phyloP scores from a whole-genome alignment of 64 coral and sea anemone genomes.

The Stylophora pistillata region DNA sequence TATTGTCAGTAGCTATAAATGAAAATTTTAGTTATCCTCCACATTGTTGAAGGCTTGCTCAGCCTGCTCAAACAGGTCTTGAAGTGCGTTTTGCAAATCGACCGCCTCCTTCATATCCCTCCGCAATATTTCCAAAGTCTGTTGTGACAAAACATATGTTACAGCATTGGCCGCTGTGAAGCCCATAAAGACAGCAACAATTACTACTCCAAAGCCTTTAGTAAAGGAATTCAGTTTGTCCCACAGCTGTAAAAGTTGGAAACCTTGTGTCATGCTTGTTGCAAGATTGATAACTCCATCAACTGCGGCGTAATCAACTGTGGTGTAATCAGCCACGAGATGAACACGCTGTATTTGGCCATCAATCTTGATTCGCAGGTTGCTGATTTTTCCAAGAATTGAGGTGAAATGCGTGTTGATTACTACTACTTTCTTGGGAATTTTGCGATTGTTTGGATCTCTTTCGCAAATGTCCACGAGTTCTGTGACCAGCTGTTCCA shows the following conservation, averaged over 20 bases:
- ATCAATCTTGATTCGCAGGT: constrained; percentile 57
- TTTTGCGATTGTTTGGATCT: neutral
- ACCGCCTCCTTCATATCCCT: constrained; percentile 54
- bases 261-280: constrained; percentile 51
- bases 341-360: constrained; percentile 79
- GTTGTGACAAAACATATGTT: constrained; percentile 43
- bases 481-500: constrained; percentile 68
- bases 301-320: constrained; percentile 43
- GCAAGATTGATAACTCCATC: constrained; percentile 48
- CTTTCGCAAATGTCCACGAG: constrained; percentile 61
- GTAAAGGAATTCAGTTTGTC: constrained; percentile 30
- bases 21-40: neutral
- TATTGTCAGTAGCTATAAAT: neutral
- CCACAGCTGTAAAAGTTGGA: constrained; percentile 63
- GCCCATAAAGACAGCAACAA: constrained; percentile 21
- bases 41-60: neutral
- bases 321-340: constrained; percentile 56
- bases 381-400: constrained; percentile 59
- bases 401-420: constrained; percentile 60
- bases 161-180: constrained; percentile 5
- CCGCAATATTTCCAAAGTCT: constrained; percentile 50
- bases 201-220: constrained; percentile 26
- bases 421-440: constrained; percentile 41
- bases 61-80: constrained; percentile 59
- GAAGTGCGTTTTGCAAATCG: constrained; percentile 39